Evolutionary conservation across 2,113 vertebrate genomes (phyloP).

Genomic region (Cyprinus carpio): DNA sequence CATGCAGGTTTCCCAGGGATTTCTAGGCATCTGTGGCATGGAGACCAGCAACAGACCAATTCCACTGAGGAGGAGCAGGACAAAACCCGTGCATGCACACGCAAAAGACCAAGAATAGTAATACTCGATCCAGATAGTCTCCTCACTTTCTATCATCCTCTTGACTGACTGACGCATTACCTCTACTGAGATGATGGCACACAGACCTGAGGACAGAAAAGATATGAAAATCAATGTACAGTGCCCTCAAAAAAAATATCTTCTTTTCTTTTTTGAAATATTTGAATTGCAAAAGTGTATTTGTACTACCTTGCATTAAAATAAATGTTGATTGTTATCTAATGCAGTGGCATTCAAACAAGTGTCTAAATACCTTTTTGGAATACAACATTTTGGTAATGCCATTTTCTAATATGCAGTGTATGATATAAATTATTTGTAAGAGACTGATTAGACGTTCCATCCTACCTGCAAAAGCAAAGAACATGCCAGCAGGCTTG

Average conservation of each 20-base stretch:
- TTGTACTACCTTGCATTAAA: neutral
- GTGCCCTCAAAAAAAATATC: no score
- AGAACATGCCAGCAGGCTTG: slow-evolving; percentile 94
- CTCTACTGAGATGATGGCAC: slow-evolving; percentile 91
- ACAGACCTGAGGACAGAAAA: slow-evolving; percentile 80
- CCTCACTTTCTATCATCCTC: slow-evolving; percentile 92
- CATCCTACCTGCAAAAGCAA: slow-evolving; percentile 85
- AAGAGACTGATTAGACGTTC: neutral
- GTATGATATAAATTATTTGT: neutral
- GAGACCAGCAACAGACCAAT: slow-evolving; percentile 87
- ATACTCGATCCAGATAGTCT: slow-evolving; percentile 89
- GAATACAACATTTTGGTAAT: neutral
- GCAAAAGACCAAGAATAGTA: slow-evolving; percentile 92
- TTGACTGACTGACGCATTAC: slow-evolving; percentile 96
- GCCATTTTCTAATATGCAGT: neutral
- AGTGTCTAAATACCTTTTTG: neutral
- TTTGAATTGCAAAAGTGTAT: neutral
- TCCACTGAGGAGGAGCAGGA: slow-evolving; percentile 88
- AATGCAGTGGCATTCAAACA: neutral
- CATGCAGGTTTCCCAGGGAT: slow-evolving; percentile 98
- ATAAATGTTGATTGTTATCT: neutral
- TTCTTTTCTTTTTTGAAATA: neutral
- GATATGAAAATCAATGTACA: neutral
- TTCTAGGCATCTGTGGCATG: slow-evolving; percentile 93
- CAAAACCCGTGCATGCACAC: slow-evolving; percentile 85